These are phyloP conservation scores for Andrena minutula DNA, from an alignment of 2,888 invertebrate species.

Conservation along the genomic window DNA sequence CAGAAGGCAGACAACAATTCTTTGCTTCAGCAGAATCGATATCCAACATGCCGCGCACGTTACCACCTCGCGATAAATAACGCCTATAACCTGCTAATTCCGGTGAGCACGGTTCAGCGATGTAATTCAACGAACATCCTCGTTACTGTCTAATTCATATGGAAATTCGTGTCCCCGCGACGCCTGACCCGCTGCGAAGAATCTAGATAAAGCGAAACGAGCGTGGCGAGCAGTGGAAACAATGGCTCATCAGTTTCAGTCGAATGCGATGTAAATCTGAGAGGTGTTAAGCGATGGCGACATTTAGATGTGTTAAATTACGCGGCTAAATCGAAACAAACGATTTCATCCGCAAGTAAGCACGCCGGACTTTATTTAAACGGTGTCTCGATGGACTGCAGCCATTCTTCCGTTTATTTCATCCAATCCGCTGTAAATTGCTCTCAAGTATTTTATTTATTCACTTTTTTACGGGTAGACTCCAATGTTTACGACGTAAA, in stretches of 20 bases:
- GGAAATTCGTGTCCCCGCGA: slow-evolving; percentile 15
- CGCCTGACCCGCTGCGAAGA: not conserved
- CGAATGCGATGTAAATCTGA: slow-evolving; percentile 35
- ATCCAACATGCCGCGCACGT: not conserved
- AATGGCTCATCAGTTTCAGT: slow-evolving; percentile 41
- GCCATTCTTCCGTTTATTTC: not conserved
- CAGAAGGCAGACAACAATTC: too few relatives aligned
- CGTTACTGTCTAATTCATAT: slow-evolving; percentile 41
- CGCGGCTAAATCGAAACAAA: slow-evolving; percentile 1
- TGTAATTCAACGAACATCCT: slow-evolving; percentile 25
- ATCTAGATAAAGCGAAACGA: slow-evolving; percentile 33
- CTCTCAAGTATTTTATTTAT: too few relatives aligned
- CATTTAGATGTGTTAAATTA: slow-evolving; percentile 31
- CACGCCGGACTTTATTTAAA: not conserved
- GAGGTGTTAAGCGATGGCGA: slow-evolving; percentile 31
- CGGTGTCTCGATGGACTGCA: not conserved
- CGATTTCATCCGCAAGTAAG: not conserved
- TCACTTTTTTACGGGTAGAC: too few relatives aligned
- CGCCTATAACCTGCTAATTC: slow-evolving; percentile 15
- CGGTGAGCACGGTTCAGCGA: not conserved
- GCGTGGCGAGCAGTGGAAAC: slow-evolving; percentile 17
- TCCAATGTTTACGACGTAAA: too few relatives aligned
- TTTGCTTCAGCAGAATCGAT: too few relatives aligned
- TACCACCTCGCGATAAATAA: slow-evolving; percentile 20
- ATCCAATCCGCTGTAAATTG: not conserved